A percentile compares a stretch with the other conserved stretches of the same genome.
phyloP scores from a whole-genome alignment of 2,113 vertebrate genomes.

The Actenoides lindsayi region DNA sequence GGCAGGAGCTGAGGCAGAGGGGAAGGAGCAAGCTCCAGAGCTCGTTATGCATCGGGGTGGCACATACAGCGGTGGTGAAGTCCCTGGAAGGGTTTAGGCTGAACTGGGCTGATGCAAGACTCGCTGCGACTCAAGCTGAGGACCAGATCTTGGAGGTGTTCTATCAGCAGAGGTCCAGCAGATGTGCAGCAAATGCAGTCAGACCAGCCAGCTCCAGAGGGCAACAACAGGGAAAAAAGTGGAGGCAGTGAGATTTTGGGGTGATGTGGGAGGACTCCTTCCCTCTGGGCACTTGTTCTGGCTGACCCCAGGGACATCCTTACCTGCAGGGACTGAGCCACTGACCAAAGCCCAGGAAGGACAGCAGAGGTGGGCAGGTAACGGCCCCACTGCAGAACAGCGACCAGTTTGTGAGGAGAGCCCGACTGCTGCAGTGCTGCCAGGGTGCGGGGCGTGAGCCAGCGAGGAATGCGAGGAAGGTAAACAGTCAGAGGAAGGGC shows the following conservation, averaged over 20 bases:
- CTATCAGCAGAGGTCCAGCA: neutral
- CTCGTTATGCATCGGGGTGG: fast-evolving
- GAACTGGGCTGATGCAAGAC: neutral
- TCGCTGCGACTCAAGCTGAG: neutral
- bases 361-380: neutral
- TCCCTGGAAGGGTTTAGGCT: neutral
- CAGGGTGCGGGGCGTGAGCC: neutral
- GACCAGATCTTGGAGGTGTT: neutral
- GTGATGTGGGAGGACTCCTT: neutral
- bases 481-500: neutral
- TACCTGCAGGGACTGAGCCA: neutral
- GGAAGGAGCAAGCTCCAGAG: neutral
- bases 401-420: neutral
- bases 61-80: fast-evolving
- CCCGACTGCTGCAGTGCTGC: fast-evolving
- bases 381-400: neutral
- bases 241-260: neutral
- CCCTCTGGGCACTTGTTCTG: neutral
- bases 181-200: neutral
- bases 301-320: neutral
- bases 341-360: neutral
- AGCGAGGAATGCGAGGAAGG: neutral
- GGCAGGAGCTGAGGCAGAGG: neutral
- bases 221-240: neutral
- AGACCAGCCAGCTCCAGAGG: neutral